A percentile compares a stretch with the other conserved stretches of the same genome.
phyloP scores from a whole-genome alignment of 1,140 invertebrate species.

The Megalonaias nervosa region DNA sequence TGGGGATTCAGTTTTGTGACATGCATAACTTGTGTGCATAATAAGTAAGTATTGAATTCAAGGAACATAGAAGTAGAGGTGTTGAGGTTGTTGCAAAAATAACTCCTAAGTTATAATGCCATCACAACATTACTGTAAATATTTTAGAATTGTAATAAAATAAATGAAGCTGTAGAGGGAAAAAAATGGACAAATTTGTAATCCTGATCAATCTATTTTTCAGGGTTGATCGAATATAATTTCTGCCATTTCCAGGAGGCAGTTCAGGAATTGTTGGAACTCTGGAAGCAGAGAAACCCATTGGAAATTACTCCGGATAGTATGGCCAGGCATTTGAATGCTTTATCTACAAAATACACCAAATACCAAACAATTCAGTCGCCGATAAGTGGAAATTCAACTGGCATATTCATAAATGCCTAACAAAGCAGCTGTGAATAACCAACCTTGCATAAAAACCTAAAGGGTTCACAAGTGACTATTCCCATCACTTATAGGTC shows the following conservation, averaged over 20 bases:
- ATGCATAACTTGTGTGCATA: too few relatives aligned
- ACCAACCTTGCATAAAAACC: too few relatives aligned
- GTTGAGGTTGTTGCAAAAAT: not conserved
- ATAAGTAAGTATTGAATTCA: not conserved
- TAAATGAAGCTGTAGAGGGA: not conserved
- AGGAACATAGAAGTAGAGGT: not conserved
- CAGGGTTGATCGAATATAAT: constrained; percentile 97
- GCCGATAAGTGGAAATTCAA: too few relatives aligned
- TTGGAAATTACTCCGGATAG: not conserved
- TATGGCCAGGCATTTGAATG: too few relatives aligned
- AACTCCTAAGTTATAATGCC: not conserved
- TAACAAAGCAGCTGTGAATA: too few relatives aligned
- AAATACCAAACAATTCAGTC: too few relatives aligned
- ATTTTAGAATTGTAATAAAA: not conserved
- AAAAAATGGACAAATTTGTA: not conserved
- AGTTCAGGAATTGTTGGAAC: constrained; percentile 69
- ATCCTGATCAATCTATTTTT: constrained; percentile 56
- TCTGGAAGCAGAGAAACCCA: constrained; percentile 45
- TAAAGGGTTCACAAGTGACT: too few relatives aligned
- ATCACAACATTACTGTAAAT: not conserved
- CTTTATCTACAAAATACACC: too few relatives aligned
- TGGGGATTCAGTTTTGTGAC: too few relatives aligned
- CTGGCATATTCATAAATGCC: too few relatives aligned
- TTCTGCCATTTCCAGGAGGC: constrained; percentile 93
- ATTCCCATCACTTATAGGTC: too few relatives aligned